phyloP scores from a whole-genome alignment of 2,797 vertebrate species.

The Morus bassanus region DNA sequence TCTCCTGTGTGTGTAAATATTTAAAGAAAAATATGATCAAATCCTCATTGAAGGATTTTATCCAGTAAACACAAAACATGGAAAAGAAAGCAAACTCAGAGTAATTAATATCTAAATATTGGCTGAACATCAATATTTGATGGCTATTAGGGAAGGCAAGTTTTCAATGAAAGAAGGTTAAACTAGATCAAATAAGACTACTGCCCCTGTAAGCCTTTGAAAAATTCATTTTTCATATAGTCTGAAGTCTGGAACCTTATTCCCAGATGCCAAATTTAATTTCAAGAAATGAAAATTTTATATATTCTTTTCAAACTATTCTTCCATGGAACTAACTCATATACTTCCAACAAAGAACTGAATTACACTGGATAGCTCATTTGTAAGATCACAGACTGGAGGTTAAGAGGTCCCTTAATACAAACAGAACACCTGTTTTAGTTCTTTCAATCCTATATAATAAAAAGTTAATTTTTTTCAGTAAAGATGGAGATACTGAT shows the following conservation, averaged over 20 bases:
- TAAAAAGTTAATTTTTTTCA: background rate
- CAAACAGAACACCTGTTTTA: background rate
- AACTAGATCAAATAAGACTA: background rate
- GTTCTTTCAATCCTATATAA: background rate
- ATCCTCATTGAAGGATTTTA: background rate
- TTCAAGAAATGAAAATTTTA: background rate
- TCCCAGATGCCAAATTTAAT: background rate
- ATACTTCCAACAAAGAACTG: background rate
- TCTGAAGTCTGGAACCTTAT: background rate
- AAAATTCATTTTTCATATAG: background rate
- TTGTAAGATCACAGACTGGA: background rate
- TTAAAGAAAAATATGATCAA: background rate
- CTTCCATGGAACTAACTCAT: background rate
- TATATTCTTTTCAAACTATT: background rate
- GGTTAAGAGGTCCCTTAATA: background rate
- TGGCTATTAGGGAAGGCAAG: background rate
- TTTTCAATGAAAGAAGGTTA: background rate
- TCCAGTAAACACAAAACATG: background rate
- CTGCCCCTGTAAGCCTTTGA: background rate
- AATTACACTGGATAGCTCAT: background rate
- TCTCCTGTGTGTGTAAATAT: background rate
- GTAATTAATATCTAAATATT: background rate
- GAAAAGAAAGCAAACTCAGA: background rate
- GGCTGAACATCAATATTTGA: background rate
- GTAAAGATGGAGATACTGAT: background rate